Evolutionary conservation across 2,797 vertebrate species (phyloP).

Genomic region (Anabacerthia variegaticeps): DNA sequence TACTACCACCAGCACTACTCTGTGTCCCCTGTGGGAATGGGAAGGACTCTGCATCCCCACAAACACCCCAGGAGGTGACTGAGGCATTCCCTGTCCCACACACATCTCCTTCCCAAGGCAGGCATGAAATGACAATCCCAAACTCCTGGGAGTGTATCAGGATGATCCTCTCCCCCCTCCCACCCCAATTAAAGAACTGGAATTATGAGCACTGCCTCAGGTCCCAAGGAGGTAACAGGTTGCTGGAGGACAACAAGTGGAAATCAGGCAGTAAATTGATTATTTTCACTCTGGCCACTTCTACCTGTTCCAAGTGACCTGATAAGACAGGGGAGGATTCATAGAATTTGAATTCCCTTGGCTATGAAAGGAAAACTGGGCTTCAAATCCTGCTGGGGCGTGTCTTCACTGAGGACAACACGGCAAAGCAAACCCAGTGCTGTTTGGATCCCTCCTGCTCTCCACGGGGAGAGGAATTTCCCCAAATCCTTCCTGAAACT

Average conservation of each 20-base stretch:
- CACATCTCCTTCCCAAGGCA: background rate
- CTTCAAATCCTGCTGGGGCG: background rate
- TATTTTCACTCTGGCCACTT: background rate
- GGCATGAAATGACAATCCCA: background rate
- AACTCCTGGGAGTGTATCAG: fast-evolving
- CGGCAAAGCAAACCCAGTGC: background rate
- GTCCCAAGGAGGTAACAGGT: background rate
- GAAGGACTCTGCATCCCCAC: background rate
- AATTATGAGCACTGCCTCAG: background rate
- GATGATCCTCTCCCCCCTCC: background rate
- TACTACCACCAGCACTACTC: background rate
- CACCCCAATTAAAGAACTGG: too few relatives aligned
- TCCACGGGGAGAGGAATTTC: background rate
- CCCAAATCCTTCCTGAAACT: background rate
- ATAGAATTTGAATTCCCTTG: background rate
- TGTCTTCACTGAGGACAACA: background rate
- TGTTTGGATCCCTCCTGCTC: background rate
- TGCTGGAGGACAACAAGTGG: background rate
- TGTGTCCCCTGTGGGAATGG: background rate
- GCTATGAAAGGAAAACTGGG: background rate
- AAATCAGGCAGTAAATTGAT: background rate
- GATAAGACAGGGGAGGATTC: background rate
- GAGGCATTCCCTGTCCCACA: background rate
- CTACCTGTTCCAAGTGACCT: background rate
- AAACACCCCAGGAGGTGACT: background rate